These are phyloP conservation scores for Eupeodes latifasciatus DNA, from an alignment of 2,888 invertebrate species.

Conservation along the genomic window DNA sequence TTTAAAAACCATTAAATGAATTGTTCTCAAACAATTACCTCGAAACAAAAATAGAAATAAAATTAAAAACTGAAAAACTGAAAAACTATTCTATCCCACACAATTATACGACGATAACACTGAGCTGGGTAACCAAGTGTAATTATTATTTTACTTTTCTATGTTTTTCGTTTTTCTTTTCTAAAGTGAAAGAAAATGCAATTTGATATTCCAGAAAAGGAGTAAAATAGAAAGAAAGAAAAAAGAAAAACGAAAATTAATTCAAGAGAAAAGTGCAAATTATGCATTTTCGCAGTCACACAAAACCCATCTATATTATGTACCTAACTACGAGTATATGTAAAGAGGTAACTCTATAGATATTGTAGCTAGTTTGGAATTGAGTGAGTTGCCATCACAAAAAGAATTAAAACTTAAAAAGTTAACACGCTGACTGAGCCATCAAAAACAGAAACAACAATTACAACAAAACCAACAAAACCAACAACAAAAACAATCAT, in stretches of 20 bases:
- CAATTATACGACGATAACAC: neutral
- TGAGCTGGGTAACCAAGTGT: conserved; percentile 44
- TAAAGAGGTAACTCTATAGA: no score
- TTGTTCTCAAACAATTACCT: conserved; percentile 49
- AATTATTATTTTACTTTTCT: conserved; percentile 42
- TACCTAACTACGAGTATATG: neutral
- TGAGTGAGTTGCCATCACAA: conserved; percentile 26
- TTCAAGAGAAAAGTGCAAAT: conserved; percentile 55
- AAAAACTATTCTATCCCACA: conserved; percentile 23
- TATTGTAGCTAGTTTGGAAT: no score
- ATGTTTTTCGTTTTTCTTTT: neutral
- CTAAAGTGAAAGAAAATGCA: conserved; percentile 42
- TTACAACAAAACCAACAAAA: neutral
- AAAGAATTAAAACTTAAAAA: conserved; percentile 54
- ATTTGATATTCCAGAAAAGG: conserved; percentile 38
- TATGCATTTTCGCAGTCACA: conserved; percentile 55
- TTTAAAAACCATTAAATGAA: conserved; percentile 58
- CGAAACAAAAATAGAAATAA: neutral
- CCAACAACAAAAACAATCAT: conserved; percentile 23
- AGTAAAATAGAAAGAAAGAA: neutral
- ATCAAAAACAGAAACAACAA: conserved; percentile 5
- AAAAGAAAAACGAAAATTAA: conserved; percentile 27
- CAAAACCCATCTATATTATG: neutral
- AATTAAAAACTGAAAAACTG: neutral
- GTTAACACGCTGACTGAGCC: conserved; percentile 46